Conservation (phyloP, 2,888 invertebrate genomes). For the Leptura quadrifasciata region DNA sequence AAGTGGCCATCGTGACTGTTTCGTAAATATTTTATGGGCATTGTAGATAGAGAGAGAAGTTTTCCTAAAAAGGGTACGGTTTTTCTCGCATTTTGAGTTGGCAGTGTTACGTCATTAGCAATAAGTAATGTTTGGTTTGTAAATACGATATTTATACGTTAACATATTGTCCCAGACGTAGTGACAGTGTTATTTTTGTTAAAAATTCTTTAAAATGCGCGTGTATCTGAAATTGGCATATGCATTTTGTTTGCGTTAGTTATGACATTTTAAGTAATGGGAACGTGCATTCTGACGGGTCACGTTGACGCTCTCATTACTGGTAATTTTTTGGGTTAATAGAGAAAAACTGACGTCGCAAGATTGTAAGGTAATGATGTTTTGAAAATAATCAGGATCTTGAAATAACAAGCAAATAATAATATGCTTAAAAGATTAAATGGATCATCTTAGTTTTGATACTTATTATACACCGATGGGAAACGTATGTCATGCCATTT, state of each 20-base stretch:
- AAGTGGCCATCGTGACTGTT: background rate
- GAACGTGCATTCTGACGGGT: conserved; percentile 4
- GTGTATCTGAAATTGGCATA: conserved; percentile 17
- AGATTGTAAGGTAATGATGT: background rate
- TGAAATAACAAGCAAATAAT: no score
- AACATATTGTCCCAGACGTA: conserved; percentile 34
- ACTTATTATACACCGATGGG: no score
- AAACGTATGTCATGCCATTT: no score
- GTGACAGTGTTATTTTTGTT: conserved; percentile 33
- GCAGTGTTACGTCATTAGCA: conserved; percentile 36
- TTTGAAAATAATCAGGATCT: no score
- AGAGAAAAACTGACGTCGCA: background rate
- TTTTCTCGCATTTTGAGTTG: conserved; percentile 18
- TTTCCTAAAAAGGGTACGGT: conserved; percentile 28
- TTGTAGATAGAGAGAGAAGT: background rate
- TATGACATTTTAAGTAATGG: conserved; percentile 26
- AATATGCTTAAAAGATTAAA: no score
- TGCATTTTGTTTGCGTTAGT: conserved; percentile 33
- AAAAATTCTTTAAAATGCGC: conserved; percentile 15
- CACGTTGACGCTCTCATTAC: conserved; percentile 4
- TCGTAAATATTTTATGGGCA: background rate
- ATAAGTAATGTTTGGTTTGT: conserved; percentile 34
- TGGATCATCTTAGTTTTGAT: no score
- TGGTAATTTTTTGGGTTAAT: background rate
- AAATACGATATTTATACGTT: conserved; percentile 28